Evolutionary conservation across 2,888 invertebrate species (phyloP).

Genomic region (Prionchulus punctatus): DNA sequence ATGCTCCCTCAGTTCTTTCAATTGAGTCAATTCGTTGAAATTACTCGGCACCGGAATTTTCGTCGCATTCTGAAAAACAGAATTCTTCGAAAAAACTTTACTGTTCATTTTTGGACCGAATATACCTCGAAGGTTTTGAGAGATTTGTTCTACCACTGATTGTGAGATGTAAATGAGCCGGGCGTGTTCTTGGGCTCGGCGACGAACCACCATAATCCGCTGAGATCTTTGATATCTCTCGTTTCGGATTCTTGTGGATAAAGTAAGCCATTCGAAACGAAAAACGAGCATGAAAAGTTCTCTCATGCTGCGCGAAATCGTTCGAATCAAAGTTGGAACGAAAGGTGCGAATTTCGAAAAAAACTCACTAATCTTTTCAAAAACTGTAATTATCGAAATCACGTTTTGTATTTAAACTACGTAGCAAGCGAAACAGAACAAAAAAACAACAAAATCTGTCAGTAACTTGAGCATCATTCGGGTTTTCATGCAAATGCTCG

Average conservation of each 20-base stretch:
- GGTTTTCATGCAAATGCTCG: too few relatives aligned
- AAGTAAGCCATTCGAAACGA: too few relatives aligned
- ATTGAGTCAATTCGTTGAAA: constrained; percentile 80
- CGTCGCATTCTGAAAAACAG: constrained; percentile 21
- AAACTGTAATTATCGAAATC: too few relatives aligned
- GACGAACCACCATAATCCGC: constrained; percentile 83
- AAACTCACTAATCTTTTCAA: too few relatives aligned
- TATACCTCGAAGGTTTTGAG: constrained; percentile 38
- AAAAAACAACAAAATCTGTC: too few relatives aligned
- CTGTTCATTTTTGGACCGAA: background rate
- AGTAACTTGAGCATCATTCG: too few relatives aligned
- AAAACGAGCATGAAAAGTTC: too few relatives aligned
- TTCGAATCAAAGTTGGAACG: too few relatives aligned
- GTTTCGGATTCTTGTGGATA: constrained; percentile 65
- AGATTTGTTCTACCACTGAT: constrained; percentile 59
- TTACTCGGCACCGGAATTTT: constrained; percentile 87
- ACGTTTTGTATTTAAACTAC: too few relatives aligned
- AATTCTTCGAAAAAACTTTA: background rate
- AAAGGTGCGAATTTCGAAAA: too few relatives aligned
- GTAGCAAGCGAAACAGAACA: too few relatives aligned
- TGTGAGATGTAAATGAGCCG: constrained; percentile 50
- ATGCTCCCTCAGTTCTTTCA: constrained; percentile 62
- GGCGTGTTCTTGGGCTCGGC: constrained; percentile 53
- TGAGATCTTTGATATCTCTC: constrained; percentile 56
- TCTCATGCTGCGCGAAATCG: too few relatives aligned